Percentiles rank a stretch among this genome's conserved stretches.
Conservation (phyloP, 2,113 vertebrate genomes). For the Tursiops truncatus region DNA sequence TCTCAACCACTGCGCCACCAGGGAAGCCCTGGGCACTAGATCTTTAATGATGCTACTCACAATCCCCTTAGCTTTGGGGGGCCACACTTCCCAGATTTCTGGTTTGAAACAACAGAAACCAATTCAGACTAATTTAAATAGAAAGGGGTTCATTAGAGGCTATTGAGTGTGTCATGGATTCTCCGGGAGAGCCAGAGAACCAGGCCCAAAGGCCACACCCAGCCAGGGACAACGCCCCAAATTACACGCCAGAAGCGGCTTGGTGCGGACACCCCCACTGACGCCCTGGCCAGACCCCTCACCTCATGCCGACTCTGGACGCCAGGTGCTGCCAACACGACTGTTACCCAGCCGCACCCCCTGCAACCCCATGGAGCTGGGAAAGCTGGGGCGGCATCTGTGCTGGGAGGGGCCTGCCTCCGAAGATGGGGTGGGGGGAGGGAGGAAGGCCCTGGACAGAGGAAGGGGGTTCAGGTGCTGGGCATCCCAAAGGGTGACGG, state of each 20-base stretch:
- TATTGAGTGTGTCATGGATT: not conserved
- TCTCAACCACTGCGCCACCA: too few species aligned
- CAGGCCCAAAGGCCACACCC: not conserved
- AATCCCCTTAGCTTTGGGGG: not conserved
- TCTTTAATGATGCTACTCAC: not conserved
- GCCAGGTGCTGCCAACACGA: not conserved
- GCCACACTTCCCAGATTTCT: not conserved
- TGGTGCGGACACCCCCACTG: accelerated
- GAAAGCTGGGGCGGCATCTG: not conserved
- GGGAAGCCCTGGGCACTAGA: not conserved
- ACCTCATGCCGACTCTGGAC: accelerated
- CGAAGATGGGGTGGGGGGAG: too few species aligned
- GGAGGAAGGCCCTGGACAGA: not conserved
- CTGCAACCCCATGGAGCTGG: not conserved
- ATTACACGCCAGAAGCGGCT: not conserved
- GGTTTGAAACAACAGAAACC: not conserved
- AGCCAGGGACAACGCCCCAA: not conserved
- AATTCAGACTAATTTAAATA: not conserved
- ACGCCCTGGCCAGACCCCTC: too few species aligned
- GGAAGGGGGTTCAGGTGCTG: not conserved
- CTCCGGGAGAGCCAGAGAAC: not conserved
- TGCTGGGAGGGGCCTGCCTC: not conserved
- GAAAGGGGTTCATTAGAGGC: not conserved
- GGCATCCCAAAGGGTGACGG: too few species aligned
- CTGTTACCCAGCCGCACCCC: accelerated